These are phyloP conservation scores for Hoplodrina ambigua DNA, from an alignment of 2,888 invertebrate species.

Conservation along the genomic window DNA sequence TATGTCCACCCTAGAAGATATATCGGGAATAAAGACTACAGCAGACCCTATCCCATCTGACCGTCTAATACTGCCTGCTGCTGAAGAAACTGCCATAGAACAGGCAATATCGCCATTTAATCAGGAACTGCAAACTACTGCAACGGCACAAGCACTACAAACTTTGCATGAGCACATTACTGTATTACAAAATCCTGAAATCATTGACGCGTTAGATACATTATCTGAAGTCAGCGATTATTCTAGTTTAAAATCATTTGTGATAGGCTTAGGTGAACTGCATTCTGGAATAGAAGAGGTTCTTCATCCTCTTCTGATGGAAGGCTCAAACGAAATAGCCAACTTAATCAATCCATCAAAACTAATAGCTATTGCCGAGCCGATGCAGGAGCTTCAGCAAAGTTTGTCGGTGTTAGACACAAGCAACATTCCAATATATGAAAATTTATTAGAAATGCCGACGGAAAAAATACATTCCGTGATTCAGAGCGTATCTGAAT, in stretches of 20 bases:
- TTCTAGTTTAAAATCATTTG: slow-evolving; percentile 79
- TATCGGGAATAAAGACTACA: slow-evolving; percentile 90
- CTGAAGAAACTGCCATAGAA: slow-evolving; percentile 72
- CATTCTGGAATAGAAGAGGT: slow-evolving; percentile 79
- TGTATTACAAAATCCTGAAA: slow-evolving; percentile 78
- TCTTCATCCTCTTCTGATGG: slow-evolving; percentile 80
- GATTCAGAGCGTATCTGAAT: slow-evolving; percentile 75
- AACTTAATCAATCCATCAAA: slow-evolving; percentile 72
- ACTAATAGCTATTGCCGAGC: slow-evolving; percentile 79
- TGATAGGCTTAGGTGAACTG: slow-evolving; percentile 75
- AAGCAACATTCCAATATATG: slow-evolving; percentile 83
- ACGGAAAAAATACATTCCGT: slow-evolving; percentile 79
- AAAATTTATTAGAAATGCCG: slow-evolving; percentile 80
- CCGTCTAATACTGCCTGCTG: slow-evolving; percentile 75
- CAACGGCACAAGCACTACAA: slow-evolving; percentile 80
- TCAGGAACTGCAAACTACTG: slow-evolving; percentile 66
- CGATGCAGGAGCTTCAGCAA: slow-evolving; percentile 81
- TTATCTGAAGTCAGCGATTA: slow-evolving; percentile 81
- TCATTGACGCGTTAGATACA: slow-evolving; percentile 79
- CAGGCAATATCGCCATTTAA: slow-evolving; percentile 65
- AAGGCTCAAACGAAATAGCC: slow-evolving; percentile 73
- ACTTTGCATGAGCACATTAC: slow-evolving; percentile 79
- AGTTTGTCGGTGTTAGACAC: slow-evolving; percentile 80
- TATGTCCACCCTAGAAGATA: slow-evolving; percentile 90
- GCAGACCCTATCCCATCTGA: slow-evolving; percentile 86